Evolutionary conservation across 2,113 vertebrate genomes (phyloP).

Genomic region (Bubo scandiacus): DNA sequence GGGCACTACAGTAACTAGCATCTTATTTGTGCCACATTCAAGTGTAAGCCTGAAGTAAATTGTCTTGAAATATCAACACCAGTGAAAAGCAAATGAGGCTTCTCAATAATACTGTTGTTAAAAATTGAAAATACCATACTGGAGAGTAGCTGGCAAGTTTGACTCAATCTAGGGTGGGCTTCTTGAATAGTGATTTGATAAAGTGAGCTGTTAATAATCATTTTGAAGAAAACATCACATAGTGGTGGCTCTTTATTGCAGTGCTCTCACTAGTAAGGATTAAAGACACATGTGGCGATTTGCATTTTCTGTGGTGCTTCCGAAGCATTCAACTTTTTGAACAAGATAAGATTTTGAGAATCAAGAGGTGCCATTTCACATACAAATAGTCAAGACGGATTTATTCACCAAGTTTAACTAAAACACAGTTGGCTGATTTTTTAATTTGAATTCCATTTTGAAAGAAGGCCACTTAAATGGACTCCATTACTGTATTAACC

Average conservation of each 20-base stretch:
- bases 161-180: not conserved
- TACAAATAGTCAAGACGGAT: not conserved
- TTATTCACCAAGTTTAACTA: not conserved
- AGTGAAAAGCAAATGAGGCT: not conserved
- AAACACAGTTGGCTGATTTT: not conserved
- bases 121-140: not conserved
- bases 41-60: not conserved
- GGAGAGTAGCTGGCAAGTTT: not conserved
- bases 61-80: not conserved
- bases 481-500: not conserved
- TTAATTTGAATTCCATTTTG: not conserved
- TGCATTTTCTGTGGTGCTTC: not conserved
- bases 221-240: not conserved
- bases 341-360: not conserved
- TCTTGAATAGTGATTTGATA: not conserved
- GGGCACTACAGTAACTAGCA: not conserved
- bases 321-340: not conserved
- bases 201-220: not conserved
- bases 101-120: not conserved
- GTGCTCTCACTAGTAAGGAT: not conserved
- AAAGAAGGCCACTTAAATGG: not conserved
- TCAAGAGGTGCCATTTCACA: not conserved
- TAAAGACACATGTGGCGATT: not conserved
- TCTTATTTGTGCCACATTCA: not conserved
- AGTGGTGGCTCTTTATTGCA: not conserved